Conservation (phyloP, 2,113 vertebrate species). For the Sigmodon hispidus region DNA sequence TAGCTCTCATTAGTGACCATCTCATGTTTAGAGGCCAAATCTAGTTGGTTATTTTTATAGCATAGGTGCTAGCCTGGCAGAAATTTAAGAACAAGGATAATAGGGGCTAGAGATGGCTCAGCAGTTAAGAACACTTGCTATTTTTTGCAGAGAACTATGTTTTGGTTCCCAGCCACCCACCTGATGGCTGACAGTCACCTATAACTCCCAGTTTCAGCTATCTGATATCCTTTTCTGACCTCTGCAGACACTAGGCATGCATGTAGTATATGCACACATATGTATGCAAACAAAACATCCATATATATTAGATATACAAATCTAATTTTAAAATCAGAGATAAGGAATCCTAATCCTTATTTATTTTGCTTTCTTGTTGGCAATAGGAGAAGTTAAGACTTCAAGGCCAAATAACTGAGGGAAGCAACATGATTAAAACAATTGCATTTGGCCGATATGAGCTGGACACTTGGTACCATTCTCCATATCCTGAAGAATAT, state of each 20-base stretch:
- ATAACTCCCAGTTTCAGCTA: neutral
- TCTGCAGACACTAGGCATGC: neutral
- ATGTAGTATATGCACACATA: neutral
- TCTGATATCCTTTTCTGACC: neutral
- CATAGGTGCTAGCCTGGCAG: no score
- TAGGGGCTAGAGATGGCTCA: neutral
- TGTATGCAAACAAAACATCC: neutral
- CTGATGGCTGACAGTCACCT: neutral
- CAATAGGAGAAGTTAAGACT: conserved; percentile 95
- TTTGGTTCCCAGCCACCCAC: neutral
- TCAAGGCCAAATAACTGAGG: conserved; percentile 98
- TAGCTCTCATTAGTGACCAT: neutral
- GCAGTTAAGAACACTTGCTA: neutral
- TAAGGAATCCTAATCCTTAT: neutral
- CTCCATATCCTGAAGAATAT: conserved; percentile 98
- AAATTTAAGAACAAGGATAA: neutral
- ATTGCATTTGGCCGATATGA: conserved; percentile 99
- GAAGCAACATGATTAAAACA: conserved; percentile 99
- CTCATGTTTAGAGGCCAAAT: neutral
- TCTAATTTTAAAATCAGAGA: neutral
- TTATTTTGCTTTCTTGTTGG: conserved; percentile 40
- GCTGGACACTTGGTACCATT: conserved; percentile 99
- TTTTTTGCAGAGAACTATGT: neutral
- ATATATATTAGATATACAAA: neutral
- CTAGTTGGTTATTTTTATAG: neutral